Evolutionary conservation across 2,113 vertebrate genomes (phyloP).

Genomic region (Acrocephalus arundinaceus): DNA sequence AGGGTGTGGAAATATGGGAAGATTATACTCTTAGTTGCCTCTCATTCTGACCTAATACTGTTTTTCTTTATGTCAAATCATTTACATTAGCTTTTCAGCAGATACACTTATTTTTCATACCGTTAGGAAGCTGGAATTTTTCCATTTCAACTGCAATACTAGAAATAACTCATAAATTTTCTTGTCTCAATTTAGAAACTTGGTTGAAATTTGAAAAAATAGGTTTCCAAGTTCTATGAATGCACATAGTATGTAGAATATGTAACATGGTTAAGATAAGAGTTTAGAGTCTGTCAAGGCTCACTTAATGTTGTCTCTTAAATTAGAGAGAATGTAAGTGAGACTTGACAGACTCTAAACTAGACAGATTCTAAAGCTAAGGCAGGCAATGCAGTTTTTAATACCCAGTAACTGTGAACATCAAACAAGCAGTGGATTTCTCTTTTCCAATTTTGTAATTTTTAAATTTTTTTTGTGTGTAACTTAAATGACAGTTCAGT

Average conservation of each 20-base stretch:
- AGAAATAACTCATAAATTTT: neutral
- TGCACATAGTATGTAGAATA: neutral
- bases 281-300: neutral
- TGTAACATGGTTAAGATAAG: neutral
- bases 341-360: neutral
- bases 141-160: neutral
- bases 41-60: neutral
- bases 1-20: neutral
- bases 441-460: neutral
- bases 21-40: neutral
- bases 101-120: neutral
- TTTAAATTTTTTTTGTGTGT: neutral
- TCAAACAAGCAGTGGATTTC: neutral
- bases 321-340: neutral
- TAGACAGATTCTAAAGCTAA: neutral
- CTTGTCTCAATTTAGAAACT: neutral
- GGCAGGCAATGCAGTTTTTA: neutral
- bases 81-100: neutral
- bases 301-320: neutral
- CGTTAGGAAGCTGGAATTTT: neutral
- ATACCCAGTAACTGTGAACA: neutral
- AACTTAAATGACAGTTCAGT: neutral
- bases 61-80: neutral
- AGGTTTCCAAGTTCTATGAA: neutral
- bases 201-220: neutral